Base-by-base conservation (phyloP, 2,888 invertebrate species). In the Cactoblastis cactorum region DNA sequence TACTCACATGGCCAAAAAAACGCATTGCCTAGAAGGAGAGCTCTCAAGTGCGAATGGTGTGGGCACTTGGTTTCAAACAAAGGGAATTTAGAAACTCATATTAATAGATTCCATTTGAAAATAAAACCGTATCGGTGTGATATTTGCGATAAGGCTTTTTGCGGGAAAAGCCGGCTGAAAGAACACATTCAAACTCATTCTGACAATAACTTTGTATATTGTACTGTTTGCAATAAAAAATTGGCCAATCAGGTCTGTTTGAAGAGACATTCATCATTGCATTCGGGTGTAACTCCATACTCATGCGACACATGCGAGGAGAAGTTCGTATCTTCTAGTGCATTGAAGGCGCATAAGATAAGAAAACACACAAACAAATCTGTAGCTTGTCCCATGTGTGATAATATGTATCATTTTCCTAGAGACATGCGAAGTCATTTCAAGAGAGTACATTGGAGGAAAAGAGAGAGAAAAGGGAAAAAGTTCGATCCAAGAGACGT, bases 381-480 rank as follows among this genome's bases (percentile, higher is more conserved):
- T 11, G 53, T 62, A 4, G 24, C 50, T 1, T 58, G 64, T 45
- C 63, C 66, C 0, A 45, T 64, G 2, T 64, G 66, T 34, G 53
- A 53, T 3, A 48, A 51, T 19, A 59, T 62, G 60, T 62, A 59
- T 50, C 52, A 57, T 37, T 53, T 61, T 15, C 52, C 51, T 0
- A 57, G 59, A 11, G 59, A 62, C 45, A 59, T 66, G 56, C 56
- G 64, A 28, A 52, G 53, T 18, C 66, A 66, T 51, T 61, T 64
- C n/a, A 64, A 63, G 35, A 63, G 59, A 37, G 57, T 58, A 1
- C 65, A 66, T 51, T 63, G 62, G 61, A 58, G 56, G 28, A 54
- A 55, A 48, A 62, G 57, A 35, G 57, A 54, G 6, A 55, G 53
- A 34, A 62, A 58, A 35, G 57, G 55, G 6, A 55, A 54, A 34